Conservation (phyloP, 2,113 vertebrate genomes). For the Anguilla rostrata region DNA sequence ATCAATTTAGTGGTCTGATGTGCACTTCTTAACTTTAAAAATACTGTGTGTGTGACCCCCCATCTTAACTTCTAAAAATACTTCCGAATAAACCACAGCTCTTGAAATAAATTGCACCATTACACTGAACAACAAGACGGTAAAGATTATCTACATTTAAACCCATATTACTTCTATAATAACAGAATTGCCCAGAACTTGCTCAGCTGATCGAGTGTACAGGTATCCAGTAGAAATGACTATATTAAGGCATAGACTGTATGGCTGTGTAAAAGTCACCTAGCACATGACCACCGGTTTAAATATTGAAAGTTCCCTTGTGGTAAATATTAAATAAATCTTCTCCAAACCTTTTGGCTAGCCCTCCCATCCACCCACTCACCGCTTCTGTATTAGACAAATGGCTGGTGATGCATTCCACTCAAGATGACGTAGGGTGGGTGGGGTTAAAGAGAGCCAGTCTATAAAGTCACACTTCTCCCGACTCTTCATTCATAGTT, state of each 20-base stretch:
- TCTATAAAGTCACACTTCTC: background rate
- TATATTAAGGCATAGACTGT: background rate
- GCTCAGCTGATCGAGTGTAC: background rate
- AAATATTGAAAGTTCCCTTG: background rate
- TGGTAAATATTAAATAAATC: background rate
- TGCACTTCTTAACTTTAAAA: too few species aligned
- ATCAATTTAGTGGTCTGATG: too few species aligned
- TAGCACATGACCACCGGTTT: background rate
- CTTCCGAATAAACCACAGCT: too few species aligned
- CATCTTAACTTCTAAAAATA: too few species aligned
- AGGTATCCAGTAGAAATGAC: background rate
- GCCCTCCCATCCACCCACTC: background rate
- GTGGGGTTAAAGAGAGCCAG: background rate
- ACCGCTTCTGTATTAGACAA: constrained; percentile 5
- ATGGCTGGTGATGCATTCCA: background rate
- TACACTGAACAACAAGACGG: too few species aligned
- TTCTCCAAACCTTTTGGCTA: background rate
- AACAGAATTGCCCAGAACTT: background rate
- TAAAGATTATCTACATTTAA: too few species aligned
- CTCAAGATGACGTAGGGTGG: constrained; percentile 8
- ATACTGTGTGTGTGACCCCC: too few species aligned
- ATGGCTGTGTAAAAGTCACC: background rate
- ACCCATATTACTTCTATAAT: background rate
- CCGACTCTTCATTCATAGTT: constrained; percentile 14
- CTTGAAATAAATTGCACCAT: too few species aligned